These are phyloP conservation scores for Drosophila rhopaloa DNA, from an alignment of 1,140 invertebrate genomes.

Conservation along the genomic window DNA sequence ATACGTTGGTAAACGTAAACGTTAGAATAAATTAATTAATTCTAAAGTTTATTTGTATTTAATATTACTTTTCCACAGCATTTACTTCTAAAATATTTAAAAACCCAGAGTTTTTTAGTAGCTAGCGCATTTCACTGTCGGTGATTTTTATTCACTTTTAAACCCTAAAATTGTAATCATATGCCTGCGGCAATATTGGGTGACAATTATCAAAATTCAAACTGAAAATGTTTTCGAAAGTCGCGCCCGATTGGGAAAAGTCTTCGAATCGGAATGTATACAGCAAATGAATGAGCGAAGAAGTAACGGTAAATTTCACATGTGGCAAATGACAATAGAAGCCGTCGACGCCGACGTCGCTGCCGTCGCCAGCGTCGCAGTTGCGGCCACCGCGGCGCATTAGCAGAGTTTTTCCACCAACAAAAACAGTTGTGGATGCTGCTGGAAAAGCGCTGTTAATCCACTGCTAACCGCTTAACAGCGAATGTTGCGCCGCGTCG, in stretches of 20 bases:
- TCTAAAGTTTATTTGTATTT: no score
- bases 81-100: no score
- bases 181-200: background rate
- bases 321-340: slow-evolving; percentile 80
- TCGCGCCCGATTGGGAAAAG: slow-evolving; percentile 51
- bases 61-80: no score
- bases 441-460: slow-evolving; percentile 57
- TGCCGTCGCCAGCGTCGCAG: slow-evolving; percentile 22
- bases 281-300: slow-evolving; percentile 80
- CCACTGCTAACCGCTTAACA: slow-evolving; percentile 41
- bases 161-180: background rate
- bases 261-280: slow-evolving; percentile 76
- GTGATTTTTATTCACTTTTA: no score
- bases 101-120: no score
- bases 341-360: slow-evolving; percentile 28
- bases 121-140: no score
- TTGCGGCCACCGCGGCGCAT: slow-evolving; percentile 24
- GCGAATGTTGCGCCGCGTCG: slow-evolving; percentile 34
- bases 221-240: slow-evolving; percentile 36
- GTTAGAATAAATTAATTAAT: no score
- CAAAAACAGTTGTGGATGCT: slow-evolving; percentile 62
- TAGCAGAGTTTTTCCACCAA: slow-evolving; percentile 33
- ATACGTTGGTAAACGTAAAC: no score
- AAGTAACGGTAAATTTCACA: slow-evolving; percentile 81
- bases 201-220: slow-evolving; percentile 18